phyloP scores from a whole-genome alignment of 2,797 vertebrate species.

The Pseudocheirus occidentalis region DNA sequence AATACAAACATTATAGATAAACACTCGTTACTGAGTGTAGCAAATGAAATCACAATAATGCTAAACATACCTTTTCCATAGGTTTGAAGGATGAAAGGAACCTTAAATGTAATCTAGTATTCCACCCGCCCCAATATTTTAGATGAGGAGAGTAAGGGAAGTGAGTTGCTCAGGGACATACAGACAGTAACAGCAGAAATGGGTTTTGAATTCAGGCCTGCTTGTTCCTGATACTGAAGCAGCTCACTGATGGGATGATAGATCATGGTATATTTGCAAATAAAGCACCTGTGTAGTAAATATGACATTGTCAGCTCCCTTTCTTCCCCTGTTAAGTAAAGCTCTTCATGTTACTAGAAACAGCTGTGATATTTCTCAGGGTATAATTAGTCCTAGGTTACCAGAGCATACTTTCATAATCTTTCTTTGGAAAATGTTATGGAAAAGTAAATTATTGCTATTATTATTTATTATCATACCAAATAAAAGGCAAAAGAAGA shows the following conservation, averaged over 20 bases:
- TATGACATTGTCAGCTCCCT: background rate
- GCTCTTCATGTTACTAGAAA: background rate
- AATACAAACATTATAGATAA: background rate
- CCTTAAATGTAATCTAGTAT: background rate
- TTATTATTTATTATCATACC: conserved; percentile 60
- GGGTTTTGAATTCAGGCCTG: background rate
- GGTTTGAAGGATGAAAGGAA: background rate
- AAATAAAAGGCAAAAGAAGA: conserved; percentile 67
- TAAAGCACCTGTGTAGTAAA: conserved; percentile 17
- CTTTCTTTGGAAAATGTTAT: conserved; percentile 47
- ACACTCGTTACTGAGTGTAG: background rate
- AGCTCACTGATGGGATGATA: conserved; percentile 2
- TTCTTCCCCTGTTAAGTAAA: background rate
- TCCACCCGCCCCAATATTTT: background rate
- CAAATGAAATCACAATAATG: background rate
- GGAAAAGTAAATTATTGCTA: conserved; percentile 56
- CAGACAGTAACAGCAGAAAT: background rate
- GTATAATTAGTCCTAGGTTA: conserved; percentile 50
- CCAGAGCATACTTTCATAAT: conserved; percentile 55
- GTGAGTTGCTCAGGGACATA: background rate
- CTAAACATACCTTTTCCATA: background rate
- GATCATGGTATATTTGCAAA: conserved; percentile 55
- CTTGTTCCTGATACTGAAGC: background rate
- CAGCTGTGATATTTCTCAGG: conserved; percentile 34
- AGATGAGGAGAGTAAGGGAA: background rate